Evolutionary conservation across 2,113 vertebrate species (phyloP), one percentile per base, ranked within the genome.

Genomic region (Chrysochloris asiatica): DNA sequence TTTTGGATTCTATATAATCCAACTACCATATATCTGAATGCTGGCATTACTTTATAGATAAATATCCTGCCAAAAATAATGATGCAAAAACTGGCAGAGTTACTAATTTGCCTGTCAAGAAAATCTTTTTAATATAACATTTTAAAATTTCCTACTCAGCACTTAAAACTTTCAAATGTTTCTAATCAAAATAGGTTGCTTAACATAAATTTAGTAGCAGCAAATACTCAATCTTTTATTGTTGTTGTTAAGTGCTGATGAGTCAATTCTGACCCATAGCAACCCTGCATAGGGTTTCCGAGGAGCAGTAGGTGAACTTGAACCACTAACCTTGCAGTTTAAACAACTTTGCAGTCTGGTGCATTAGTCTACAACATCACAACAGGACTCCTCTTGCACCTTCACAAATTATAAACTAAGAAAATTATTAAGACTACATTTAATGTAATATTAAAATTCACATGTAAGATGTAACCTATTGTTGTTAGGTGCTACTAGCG

Each of bases 41-140:
- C 93, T 97, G 95, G 95, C 96, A 95, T 94, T 91, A 59, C 38
- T 59, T 80, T 80, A 95, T 79, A 95, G 41, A 47, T 92, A 91
- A 95, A 86, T 94, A 96, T 93, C 89, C 85, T 96, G 96, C 96
- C 96, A 96, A 96, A 96, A 96, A 95, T 96, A 95, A 95, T 96
- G 93, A 97, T 97, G 89, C 87, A 95, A 95, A 96, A 97, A 94
- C 75, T 97, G 95, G 95, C 95, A 95, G 85, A 93, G 85, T 67
- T 89, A 67, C 91, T 95, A 83, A 93, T 95, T 96, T 95, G 95
- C 94, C 95, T 97, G 94, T 93, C 96, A 97, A 95, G 94, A 94
- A 95, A 94, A 92, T 88, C 85, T 95, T 96, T 95, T 95, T 36
- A 83, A 94, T 83, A 96, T 95, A 97, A 89, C 90, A 93, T 89